phyloP scores from a whole-genome alignment of 2,113 vertebrate genomes.

The Formicarius rufipectus region DNA sequence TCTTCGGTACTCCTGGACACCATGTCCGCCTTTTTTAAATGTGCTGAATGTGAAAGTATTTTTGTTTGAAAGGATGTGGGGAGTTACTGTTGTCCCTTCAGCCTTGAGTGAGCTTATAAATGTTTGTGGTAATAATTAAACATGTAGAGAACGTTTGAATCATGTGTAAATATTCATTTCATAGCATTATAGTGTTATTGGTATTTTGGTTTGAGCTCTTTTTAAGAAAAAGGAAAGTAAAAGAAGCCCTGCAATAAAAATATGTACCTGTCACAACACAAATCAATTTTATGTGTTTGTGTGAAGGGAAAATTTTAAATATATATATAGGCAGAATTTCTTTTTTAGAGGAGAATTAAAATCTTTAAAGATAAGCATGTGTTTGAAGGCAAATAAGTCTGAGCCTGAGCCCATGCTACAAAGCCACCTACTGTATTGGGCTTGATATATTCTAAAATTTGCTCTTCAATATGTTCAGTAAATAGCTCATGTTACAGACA shows the following conservation, averaged over 20 bases:
- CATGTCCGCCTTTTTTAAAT: neutral
- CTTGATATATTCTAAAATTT: neutral
- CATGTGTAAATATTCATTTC: neutral
- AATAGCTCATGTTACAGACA: neutral
- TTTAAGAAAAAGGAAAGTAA: neutral
- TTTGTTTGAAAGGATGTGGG: neutral
- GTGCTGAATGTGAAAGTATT: neutral
- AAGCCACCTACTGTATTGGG: neutral
- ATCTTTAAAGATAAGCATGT: neutral
- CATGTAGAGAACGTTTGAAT: neutral
- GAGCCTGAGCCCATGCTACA: neutral
- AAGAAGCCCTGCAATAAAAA: neutral
- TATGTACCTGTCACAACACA: neutral
- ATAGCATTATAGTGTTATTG: neutral
- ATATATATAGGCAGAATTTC: neutral
- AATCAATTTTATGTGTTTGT: neutral
- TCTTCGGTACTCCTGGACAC: neutral
- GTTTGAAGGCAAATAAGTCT: neutral
- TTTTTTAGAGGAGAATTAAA: neutral
- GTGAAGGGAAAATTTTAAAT: neutral
- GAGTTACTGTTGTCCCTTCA: neutral
- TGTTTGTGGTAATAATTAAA: neutral
- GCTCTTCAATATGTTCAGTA: neutral
- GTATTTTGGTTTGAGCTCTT: neutral
- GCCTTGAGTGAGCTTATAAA: neutral